Evolutionary conservation across 1,140 invertebrate genomes (phyloP).

Genomic region (Penaeus vannamei): DNA sequence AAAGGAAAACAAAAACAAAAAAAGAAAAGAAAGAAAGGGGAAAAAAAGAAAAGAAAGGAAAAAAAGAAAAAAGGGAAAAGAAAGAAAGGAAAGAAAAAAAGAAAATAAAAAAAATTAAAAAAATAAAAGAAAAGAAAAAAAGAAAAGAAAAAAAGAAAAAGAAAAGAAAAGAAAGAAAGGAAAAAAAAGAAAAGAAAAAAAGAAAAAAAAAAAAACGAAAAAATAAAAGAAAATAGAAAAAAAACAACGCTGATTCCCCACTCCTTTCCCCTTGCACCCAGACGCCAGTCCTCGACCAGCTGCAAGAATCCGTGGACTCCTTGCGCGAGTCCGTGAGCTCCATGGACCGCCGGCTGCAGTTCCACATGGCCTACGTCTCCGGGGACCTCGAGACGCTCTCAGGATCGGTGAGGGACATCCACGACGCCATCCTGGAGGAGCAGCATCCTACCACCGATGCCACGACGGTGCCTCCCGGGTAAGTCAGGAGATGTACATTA

Average conservation of each 20-base stretch:
- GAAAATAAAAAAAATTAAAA: too few species aligned
- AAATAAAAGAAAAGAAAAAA: too few species aligned
- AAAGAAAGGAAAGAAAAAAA: too few species aligned
- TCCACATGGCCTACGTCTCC: conserved; percentile 86
- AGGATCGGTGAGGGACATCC: conserved; percentile 82
- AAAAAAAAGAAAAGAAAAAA: too few species aligned
- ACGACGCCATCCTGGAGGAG: conserved; percentile 56
- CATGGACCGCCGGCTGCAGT: conserved; percentile 86
- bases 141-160: too few species aligned
- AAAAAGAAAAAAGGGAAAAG: too few species aligned
- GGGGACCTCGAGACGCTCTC: conserved; percentile 84
- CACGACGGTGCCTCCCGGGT: conserved; percentile 29
- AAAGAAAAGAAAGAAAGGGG: too few species aligned
- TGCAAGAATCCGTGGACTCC: conserved; percentile 60
- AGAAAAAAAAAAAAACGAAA: too few species aligned
- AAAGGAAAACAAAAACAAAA: too few species aligned
- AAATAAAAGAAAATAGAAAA: too few species aligned
- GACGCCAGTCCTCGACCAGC: conserved; percentile 36
- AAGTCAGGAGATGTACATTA: not conserved
- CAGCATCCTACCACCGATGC: not conserved
- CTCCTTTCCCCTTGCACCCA: not conserved
- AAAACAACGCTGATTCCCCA: not conserved
- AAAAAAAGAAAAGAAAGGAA: too few species aligned
- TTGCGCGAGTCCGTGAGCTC: conserved; percentile 71
- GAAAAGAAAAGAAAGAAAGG: too few species aligned